Base-by-base conservation (phyloP, 2,113 vertebrate genomes). In the Rynchops niger region DNA sequence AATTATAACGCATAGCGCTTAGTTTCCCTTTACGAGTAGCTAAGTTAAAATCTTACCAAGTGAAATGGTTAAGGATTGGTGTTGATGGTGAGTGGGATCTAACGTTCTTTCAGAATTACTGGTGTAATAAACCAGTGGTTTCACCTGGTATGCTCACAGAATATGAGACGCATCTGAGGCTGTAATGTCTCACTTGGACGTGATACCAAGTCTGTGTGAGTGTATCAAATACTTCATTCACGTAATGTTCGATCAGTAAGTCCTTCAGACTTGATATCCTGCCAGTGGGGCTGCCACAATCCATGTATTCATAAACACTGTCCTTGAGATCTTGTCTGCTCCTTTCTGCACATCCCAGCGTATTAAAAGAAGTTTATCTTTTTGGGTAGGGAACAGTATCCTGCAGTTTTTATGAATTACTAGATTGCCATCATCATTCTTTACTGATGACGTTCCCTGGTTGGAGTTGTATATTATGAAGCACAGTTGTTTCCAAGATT, bases 231-330 rank as follows among this genome's bases (percentile, higher is more conserved):
- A 73, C 90, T 91, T 91, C 82, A 94, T 97, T 96, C 92, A 96
- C 63, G 15, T 81, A 66, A 55, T 80, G 88, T 89, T 96, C 6
- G 5, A 96, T 95, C 91, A 73, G 73, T 47, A 45, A 95, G 86
- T 95, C 92, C 93, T 96, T 92, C 96, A 97, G 95, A 95, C 85
- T 97, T 96, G 93, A 95, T 95, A 95, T 85, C 79, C 79, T 97
- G 95, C 95, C 97, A 97, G 56, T 76, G 73, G 83, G 69, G 23
- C 84, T 91, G 71, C 72, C 79, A 96, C 72, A 95, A 82, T 95
- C 63, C 21, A 0, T 95, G 95, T 91, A 93, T 97, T 97, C 95
- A 97, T 90, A 96, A 96, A 88, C 69, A 82, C 15, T 91, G 62
- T 61, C 96, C 74, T 82, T 89, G 89, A 95, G 93, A 95, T 97